Evolutionary conservation across 2,888 invertebrate genomes (phyloP), one percentile per base, ranked within the genome.

Genomic region (Ophion costatus): DNA sequence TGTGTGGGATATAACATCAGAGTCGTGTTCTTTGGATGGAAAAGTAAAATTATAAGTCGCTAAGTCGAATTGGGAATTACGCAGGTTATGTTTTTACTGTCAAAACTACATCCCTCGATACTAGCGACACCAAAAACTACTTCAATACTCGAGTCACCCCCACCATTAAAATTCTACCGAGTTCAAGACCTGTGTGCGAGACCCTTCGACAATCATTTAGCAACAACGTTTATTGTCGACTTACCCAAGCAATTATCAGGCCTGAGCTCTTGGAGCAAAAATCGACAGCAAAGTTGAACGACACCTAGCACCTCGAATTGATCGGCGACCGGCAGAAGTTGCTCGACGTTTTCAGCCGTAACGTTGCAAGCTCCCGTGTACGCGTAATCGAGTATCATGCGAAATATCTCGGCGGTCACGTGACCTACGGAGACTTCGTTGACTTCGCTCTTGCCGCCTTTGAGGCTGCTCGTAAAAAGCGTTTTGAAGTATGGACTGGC

Each of bases 401-500:
- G 94, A 94, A 97, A 96, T 89, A 95, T 95, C 84, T 94, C 93
- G 82, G 95, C 95, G 1, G 96, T 94, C 57, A 96, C 95, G 71
- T 89, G 89, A 88, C 95, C 95, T 56, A 96, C 95, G 88, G 94
- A 94, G 87, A 96, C 95, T 92, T 96, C 95, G 1, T 94, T 95
- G 87, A 95, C 95, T 90, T 83, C 83, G 11, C 22, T 73, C 10
- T 82, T 82, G 76, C 95, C 95, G 89, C 95, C 94, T 89, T 95
- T 95, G 86, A 96, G 94, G 17, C 96, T 96, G 92, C 96, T 96
- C 80, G 96, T 96, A 93, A 97, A 96, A 87, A 96, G 94, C 0
- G 96, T 96, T 94, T 95, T 96, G 93, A 97, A 97, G 93, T 96
- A 97, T 29, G 96, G 96, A 94, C 97, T 97, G 67, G 95, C 96